Percentiles rank a stretch among this genome's conserved stretches.
Conservation (phyloP, 2,888 invertebrate genomes). For the Acheta domesticus region DNA sequence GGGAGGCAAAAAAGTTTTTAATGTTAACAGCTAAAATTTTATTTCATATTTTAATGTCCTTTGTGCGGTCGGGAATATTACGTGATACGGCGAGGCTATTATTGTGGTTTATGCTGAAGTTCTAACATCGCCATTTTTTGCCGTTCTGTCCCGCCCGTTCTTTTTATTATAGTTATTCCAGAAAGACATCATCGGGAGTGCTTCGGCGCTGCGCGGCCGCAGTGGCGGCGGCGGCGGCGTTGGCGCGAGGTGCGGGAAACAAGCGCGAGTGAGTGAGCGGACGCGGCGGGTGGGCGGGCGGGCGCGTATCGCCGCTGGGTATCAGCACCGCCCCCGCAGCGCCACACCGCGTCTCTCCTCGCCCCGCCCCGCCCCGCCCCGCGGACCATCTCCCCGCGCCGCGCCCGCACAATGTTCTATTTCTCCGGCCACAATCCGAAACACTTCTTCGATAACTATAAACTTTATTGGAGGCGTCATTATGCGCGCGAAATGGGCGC, state of each 20-base stretch:
- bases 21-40: constrained; percentile 36
- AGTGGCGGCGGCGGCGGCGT: neutral
- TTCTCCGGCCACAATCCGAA: constrained; percentile 8
- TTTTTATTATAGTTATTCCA: constrained; percentile 34
- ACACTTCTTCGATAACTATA: constrained; percentile 22
- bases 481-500: neutral
- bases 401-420: constrained; percentile 20
- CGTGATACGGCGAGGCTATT: constrained; percentile 29
- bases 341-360: neutral
- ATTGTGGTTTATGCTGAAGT: constrained; percentile 35
- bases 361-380: neutral
- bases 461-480: constrained; percentile 10
- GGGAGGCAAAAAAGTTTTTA: constrained; percentile 32
- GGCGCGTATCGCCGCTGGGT: neutral
- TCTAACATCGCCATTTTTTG: constrained; percentile 24
- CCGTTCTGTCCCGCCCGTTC: constrained; percentile 24
- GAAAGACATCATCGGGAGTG: constrained; percentile 26
- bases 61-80: constrained; percentile 31
- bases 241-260: neutral
- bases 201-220: neutral
- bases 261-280: constrained; percentile 18
- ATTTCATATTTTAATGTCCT: constrained; percentile 37
- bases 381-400: neutral
- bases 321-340: neutral
- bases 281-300: neutral